Evolutionary conservation across 2,888 invertebrate species (phyloP).

Genomic region (Abrostola triplasia): DNA sequence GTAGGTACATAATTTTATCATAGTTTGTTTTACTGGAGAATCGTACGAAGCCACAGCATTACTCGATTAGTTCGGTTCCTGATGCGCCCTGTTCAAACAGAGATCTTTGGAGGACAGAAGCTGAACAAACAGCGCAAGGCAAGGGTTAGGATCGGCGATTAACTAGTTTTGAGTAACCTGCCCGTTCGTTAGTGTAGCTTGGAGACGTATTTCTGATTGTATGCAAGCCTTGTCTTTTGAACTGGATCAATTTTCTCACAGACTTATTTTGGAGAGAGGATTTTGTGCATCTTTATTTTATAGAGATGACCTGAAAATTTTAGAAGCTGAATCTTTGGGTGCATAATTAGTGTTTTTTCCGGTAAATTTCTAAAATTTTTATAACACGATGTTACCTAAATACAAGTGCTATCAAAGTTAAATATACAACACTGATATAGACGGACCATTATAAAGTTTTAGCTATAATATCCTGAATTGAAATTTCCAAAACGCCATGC

Average conservation of each 20-base stretch:
- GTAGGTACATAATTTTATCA: slow-evolving; percentile 26
- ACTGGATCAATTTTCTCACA: slow-evolving; percentile 23
- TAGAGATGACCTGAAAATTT: not conserved
- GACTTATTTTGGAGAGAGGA: not conserved
- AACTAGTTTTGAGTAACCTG: slow-evolving; percentile 25
- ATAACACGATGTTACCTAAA: no score
- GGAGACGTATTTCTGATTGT: slow-evolving; percentile 20
- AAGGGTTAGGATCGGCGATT: slow-evolving; percentile 17
- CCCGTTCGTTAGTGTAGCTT: slow-evolving; percentile 14
- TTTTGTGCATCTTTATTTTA: not conserved
- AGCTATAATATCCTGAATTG: slow-evolving; percentile 36
- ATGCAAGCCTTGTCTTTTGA: slow-evolving; percentile 19
- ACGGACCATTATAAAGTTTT: slow-evolving; percentile 34
- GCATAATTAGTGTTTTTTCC: no score
- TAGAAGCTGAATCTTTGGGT: no score
- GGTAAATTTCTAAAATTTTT: no score
- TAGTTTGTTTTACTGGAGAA: slow-evolving; percentile 4
- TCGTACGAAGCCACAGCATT: slow-evolving; percentile 51
- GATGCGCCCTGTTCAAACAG: slow-evolving; percentile 58
- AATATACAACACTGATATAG: slow-evolving; percentile 20
- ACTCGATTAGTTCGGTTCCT: slow-evolving; percentile 66
- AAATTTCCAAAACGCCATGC: slow-evolving; percentile 44
- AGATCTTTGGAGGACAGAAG: slow-evolving; percentile 45
- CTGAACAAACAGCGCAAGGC: slow-evolving; percentile 40
- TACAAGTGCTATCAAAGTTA: not conserved